Evolutionary conservation across 2,797 vertebrate species (phyloP), one percentile per base, ranked within the genome.

Genomic region (Phylloscopus collybita): DNA sequence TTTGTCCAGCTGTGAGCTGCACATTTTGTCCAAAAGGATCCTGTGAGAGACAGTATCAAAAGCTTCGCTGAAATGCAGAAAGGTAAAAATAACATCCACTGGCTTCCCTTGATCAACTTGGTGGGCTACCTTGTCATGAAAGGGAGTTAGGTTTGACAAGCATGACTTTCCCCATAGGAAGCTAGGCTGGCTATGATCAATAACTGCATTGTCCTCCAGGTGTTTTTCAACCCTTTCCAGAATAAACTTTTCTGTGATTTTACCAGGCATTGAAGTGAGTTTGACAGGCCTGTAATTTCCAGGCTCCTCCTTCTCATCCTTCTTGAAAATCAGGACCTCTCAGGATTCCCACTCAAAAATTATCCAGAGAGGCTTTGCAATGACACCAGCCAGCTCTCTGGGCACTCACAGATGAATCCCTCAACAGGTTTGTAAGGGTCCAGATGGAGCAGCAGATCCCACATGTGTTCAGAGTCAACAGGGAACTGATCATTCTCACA

Each of bases 401-500:
- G 4, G 30, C 45, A 60, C 59, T 60, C 25, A 19, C 44, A 3
- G 16, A 34, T 80, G 1, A 60, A 30, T 42, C 16, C 20, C 25
- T 34, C 5, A 34, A 34, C 8, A 34, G 17, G 8, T 64, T 27
- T n/a, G 22, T 45, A n/a, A 16, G 7, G 18, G 62, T 47, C 40
- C 23, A 47, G 15, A 10, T 40, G 16, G 19, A 72, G n/a, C 6
- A 40, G 40, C 12, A 65, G 10, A 36, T 45, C 26, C 21, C n/a
- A n/a, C 10, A 18, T 0, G 0, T 27, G n/a, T 54, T 62, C 40
- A 45, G 27, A 71, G 8, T 19, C 18, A 53, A 16, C 2, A 2
- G 40, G 6, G 40, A 38, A 5, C 10, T 62, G 38, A 15, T 62
- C 14, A 18, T 62, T 62, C 23, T 82, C 0, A 0, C 17, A n/a